Evolutionary conservation across 2,113 vertebrate species (phyloP), one percentile per base, ranked within the genome.

Genomic region (Engraulis encrasicolus): DNA sequence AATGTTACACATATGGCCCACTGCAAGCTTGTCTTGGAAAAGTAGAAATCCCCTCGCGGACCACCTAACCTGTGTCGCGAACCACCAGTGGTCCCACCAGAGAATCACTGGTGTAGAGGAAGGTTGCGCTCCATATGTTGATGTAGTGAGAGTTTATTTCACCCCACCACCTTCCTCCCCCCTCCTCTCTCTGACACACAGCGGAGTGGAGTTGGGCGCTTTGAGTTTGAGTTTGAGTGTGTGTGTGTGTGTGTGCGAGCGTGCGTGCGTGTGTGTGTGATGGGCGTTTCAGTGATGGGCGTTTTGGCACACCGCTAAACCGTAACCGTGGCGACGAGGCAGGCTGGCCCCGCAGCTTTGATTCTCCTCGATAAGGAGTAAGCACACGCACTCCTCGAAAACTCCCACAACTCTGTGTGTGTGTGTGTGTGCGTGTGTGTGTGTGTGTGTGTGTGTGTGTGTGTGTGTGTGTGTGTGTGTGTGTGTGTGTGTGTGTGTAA

Each of bases 351-450:
- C 1, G 14, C 58, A 66, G 54, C 54, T 66, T 23, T 27, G n/a
- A 27, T 27, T 85, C 74, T 78, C 87, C 74, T 82, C 84, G 87
- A 85, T 88, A 66, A 66, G n/a, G 40, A 88, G n/a, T 80, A 45
- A 66, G 20, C 58, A 27, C n/a, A 23, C n/a, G 6, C 54, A 79
- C 77, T 85, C 79, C 84, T 78, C 85, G 37, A 85, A 77, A 71
- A 74, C 77, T 78, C 82, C 36, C 82, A 34, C 78, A 80, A 19
- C 31, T 7, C 2, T 66, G 6, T 66, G 6, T 66, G 58, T 66
- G 58, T 61, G 58, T 61, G 58, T 61, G 52, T 61, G 58, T 61
- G 23, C n/a, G n/a, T 66, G n/a, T 66, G 23, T 66, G 58, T 66
- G 58, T 61, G 58, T 61, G 58, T 58, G 58, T 61, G 58, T 61